phyloP scores from a whole-genome alignment of 2,888 invertebrate species.

The Thalpophila matura region DNA sequence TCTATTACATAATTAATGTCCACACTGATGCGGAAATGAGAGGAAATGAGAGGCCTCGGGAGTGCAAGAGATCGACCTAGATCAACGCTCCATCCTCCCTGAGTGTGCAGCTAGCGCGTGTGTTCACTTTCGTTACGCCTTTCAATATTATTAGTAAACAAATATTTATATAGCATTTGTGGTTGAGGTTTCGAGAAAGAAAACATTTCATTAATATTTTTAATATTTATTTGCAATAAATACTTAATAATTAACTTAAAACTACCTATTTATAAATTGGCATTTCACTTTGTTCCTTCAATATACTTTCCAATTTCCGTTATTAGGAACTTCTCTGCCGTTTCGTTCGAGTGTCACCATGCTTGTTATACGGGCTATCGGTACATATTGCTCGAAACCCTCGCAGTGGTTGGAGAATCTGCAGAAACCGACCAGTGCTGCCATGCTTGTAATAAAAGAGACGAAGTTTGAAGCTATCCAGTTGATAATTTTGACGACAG shows the following conservation, averaged over 20 bases:
- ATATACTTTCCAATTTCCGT: not conserved
- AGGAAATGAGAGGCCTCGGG: too few relatives aligned
- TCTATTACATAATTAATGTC: too few relatives aligned
- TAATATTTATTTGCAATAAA: conserved; percentile 1
- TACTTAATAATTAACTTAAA: not conserved
- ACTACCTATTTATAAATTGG: not conserved
- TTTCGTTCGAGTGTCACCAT: not conserved
- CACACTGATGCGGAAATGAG: too few relatives aligned
- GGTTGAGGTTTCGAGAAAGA: too few relatives aligned
- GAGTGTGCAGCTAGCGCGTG: too few relatives aligned
- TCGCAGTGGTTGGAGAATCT: conserved; percentile 28
- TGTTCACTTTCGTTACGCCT: too few relatives aligned
- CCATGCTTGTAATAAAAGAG: conserved; percentile 2
- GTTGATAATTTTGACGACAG: not conserved
- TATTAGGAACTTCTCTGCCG: not conserved
- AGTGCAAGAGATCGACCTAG: too few relatives aligned
- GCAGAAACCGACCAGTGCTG: conserved; percentile 19
- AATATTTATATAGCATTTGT: too few relatives aligned
- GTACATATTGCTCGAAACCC: conserved; percentile 27
- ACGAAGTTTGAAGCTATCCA: conserved; percentile 15
- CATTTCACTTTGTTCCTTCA: not conserved
- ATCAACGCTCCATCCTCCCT: too few relatives aligned
- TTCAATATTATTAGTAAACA: too few relatives aligned
- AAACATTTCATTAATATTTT: too few relatives aligned
- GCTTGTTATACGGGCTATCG: conserved; percentile 7